Conservation (phyloP, 2,888 invertebrate genomes). For the Ormyrus labotus region DNA sequence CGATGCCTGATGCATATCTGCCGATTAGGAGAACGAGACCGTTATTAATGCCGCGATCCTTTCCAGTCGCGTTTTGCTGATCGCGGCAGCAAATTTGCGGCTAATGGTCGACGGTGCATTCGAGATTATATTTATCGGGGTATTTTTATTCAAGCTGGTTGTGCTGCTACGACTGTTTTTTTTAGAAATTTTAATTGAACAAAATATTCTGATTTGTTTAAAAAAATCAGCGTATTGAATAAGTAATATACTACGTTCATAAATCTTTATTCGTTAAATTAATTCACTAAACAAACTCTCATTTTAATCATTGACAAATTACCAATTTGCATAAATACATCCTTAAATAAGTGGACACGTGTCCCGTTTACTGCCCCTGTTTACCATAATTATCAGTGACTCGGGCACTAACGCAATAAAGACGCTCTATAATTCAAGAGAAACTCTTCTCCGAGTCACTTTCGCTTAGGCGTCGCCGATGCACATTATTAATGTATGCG, state of each 20-base stretch:
- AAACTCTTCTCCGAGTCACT: conserved; percentile 1
- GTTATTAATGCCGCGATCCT: neutral
- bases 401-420: conserved; percentile 31
- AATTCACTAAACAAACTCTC: too few relatives aligned
- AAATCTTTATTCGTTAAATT: too few relatives aligned
- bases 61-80: neutral
- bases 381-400: conserved; percentile 1
- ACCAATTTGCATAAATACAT: too few relatives aligned
- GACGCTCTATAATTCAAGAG: conserved; percentile 22
- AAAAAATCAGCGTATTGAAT: too few relatives aligned
- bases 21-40: neutral
- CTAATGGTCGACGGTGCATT: neutral
- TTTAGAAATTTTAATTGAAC: too few relatives aligned
- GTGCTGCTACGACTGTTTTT: too few relatives aligned
- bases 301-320: too few relatives aligned
- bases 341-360: conserved; percentile 1
- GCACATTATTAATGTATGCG: neutral
- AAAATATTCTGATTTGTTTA: too few relatives aligned
- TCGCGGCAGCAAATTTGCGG: neutral
- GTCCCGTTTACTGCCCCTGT: neutral
- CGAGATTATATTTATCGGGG: neutral
- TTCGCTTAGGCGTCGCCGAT: neutral
- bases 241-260: too few relatives aligned
- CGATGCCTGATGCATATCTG: neutral
- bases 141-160: neutral